phyloP scores from a whole-genome alignment of 2,113 vertebrate genomes.

The Percopsis transmontana region DNA sequence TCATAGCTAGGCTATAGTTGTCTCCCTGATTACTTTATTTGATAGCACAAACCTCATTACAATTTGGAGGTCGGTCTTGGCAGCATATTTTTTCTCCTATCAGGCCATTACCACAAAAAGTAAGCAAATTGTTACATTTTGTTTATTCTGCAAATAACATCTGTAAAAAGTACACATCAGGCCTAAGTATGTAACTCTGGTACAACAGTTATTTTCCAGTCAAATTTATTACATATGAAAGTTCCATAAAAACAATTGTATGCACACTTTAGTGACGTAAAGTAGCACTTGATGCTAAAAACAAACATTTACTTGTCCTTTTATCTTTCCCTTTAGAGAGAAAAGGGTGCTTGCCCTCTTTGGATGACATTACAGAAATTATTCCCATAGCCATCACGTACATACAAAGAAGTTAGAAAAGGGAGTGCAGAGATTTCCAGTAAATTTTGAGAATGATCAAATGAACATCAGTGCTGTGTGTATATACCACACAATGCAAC shows the following conservation, averaged over 20 bases:
- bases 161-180: slow-evolving; percentile 80
- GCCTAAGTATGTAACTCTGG: slow-evolving; percentile 67
- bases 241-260: slow-evolving; percentile 65
- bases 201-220: slow-evolving; percentile 70
- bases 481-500: slow-evolving; percentile 20
- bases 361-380: slow-evolving; percentile 38
- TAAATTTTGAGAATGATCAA: background rate
- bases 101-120: background rate
- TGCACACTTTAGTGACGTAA: slow-evolving; percentile 49
- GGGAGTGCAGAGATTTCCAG: slow-evolving; percentile 21
- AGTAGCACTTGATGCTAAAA: slow-evolving; percentile 71
- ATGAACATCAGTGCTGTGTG: slow-evolving; percentile 32
- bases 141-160: slow-evolving; percentile 81
- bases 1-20: too few species aligned
- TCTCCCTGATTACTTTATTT: too few species aligned
- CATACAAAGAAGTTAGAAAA: slow-evolving; percentile 36
- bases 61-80: too few species aligned
- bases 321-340: slow-evolving; percentile 20
- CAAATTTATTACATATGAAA: slow-evolving; percentile 58
- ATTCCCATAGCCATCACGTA: background rate
- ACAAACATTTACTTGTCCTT: slow-evolving; percentile 47
- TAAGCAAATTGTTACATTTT: slow-evolving; percentile 56
- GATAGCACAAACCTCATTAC: too few species aligned
- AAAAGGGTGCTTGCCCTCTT: slow-evolving; percentile 58
- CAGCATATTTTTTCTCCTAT: too few species aligned